Percentiles rank a stretch among this genome's conserved stretches.
Conservation (phyloP, 35 echinoderm and acorn worm genomes). For the Amphiura filiformis region DNA sequence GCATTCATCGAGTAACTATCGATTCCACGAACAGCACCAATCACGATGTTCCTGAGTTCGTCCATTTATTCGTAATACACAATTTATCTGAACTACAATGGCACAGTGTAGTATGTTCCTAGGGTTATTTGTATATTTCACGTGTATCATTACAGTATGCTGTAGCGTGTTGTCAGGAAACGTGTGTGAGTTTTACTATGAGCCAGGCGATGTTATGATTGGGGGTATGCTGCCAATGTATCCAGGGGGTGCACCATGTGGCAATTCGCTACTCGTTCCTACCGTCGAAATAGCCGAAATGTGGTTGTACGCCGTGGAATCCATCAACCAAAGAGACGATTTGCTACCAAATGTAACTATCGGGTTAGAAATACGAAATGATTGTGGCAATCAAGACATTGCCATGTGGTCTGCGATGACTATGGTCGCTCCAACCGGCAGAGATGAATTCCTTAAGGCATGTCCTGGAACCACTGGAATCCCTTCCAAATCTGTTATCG, state of each 20-base stretch:
- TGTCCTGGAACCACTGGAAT: background rate
- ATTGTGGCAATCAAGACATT: conserved; percentile 6
- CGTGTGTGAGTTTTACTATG: background rate
- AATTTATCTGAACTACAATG: too few species aligned
- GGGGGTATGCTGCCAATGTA: background rate
- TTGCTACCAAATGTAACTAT: background rate
- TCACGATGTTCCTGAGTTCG: too few species aligned
- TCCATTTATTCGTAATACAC: too few species aligned
- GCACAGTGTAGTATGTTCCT: too few species aligned
- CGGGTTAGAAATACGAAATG: background rate
- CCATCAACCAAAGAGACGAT: background rate
- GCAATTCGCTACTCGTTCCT: background rate
- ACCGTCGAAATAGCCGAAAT: background rate
- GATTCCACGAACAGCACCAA: too few species aligned
- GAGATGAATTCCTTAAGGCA: background rate
- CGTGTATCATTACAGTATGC: too few species aligned
- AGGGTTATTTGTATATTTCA: too few species aligned
- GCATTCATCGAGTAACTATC: too few species aligned
- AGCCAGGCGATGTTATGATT: background rate
- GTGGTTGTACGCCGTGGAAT: background rate
- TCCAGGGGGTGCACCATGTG: background rate
- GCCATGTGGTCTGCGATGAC: background rate
- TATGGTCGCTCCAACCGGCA: background rate
- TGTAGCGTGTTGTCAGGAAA: background rate
- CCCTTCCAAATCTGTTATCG: background rate